Evolutionary conservation across 92 coral and sea anemone genomes (phyloP).

Genomic region (Zoanthus sociatus): DNA sequence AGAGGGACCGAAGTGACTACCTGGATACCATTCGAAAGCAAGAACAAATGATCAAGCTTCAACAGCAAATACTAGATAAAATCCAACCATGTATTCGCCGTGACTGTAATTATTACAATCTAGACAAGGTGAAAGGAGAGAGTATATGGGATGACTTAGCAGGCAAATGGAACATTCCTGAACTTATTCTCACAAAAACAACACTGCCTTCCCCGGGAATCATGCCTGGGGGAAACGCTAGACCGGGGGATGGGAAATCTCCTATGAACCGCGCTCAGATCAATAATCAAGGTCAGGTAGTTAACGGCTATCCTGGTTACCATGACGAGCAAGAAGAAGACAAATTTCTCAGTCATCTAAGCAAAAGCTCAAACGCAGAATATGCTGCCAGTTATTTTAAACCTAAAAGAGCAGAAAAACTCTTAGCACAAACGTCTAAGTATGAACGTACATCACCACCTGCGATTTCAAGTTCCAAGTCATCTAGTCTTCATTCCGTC

Average conservation of each 20-base stretch:
- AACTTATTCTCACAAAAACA: slow-evolving; percentile 87
- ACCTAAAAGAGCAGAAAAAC: slow-evolving; percentile 91
- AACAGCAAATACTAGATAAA: slow-evolving; percentile 89
- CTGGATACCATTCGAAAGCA: slow-evolving; percentile 90
- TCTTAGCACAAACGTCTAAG: slow-evolving; percentile 77
- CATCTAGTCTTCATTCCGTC: slow-evolving; percentile 33
- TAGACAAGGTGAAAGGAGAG: slow-evolving; percentile 83
- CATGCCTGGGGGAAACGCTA: slow-evolving; percentile 73
- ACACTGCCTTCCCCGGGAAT: slow-evolving; percentile 92
- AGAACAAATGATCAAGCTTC: slow-evolving; percentile 87
- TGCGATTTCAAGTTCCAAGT: slow-evolving; percentile 61
- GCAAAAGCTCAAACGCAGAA: slow-evolving; percentile 74
- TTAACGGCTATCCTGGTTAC: slow-evolving; percentile 74
- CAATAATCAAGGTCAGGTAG: slow-evolving; percentile 75
- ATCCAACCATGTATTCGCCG: slow-evolving; percentile 97
- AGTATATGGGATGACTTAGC: slow-evolving; percentile 89
- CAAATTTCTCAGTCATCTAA: slow-evolving; percentile 82
- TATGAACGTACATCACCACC: slow-evolving; percentile 68
- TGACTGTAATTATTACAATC: slow-evolving; percentile 93
- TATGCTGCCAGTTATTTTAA: slow-evolving; percentile 88
- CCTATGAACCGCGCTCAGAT: slow-evolving; percentile 80
- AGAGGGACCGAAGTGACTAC: slow-evolving; percentile 88
- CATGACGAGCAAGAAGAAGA: slow-evolving; percentile 85
- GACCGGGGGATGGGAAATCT: slow-evolving; percentile 69
- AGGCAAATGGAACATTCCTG: slow-evolving; percentile 88